Conservation (phyloP, 1,140 invertebrate genomes). For the Batillaria attramentaria region DNA sequence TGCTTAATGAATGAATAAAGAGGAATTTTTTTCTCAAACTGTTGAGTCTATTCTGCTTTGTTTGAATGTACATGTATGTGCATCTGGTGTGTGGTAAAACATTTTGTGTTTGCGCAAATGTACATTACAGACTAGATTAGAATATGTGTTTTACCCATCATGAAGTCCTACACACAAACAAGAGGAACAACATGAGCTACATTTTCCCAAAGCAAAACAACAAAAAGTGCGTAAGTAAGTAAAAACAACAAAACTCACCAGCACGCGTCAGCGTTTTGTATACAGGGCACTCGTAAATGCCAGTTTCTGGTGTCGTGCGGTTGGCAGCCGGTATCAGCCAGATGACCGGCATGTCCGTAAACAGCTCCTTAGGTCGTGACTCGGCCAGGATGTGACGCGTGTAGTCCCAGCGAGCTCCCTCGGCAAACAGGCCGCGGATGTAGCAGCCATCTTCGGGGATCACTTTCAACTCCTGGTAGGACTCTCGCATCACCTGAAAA, state of each 20-base stretch:
- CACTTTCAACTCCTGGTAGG: constrained; percentile 55
- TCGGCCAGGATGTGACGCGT: constrained; percentile 61
- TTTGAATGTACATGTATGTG: too few relatives aligned
- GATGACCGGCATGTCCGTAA: constrained; percentile 70
- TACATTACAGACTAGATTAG: neutral
- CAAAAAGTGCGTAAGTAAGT: neutral
- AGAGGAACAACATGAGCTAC: neutral
- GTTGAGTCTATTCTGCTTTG: too few relatives aligned
- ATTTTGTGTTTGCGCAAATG: too few relatives aligned
- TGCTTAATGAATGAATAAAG: too few relatives aligned
- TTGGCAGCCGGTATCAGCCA: constrained; percentile 70
- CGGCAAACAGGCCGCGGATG: constrained; percentile 71
- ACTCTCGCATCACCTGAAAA: constrained; percentile 61
- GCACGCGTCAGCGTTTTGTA: constrained; percentile 73
- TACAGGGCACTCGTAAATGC: constrained; percentile 72
- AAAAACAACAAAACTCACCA: constrained; percentile 54
- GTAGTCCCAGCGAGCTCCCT: constrained; percentile 71
- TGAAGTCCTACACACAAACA: neutral
- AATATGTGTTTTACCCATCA: neutral
- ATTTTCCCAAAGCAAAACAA: neutral
- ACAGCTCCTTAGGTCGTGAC: constrained; percentile 71
- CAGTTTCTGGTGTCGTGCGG: constrained; percentile 54
- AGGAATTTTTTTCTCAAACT: too few relatives aligned
- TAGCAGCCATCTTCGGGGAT: constrained; percentile 70
- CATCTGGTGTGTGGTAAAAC: too few relatives aligned